A percentile compares a stretch with the other conserved stretches of the same genome.
These are phyloP conservation scores for Kryptopterus vitreolus DNA, from an alignment of 2,797 vertebrate genomes.

Conservation along the genomic window DNA sequence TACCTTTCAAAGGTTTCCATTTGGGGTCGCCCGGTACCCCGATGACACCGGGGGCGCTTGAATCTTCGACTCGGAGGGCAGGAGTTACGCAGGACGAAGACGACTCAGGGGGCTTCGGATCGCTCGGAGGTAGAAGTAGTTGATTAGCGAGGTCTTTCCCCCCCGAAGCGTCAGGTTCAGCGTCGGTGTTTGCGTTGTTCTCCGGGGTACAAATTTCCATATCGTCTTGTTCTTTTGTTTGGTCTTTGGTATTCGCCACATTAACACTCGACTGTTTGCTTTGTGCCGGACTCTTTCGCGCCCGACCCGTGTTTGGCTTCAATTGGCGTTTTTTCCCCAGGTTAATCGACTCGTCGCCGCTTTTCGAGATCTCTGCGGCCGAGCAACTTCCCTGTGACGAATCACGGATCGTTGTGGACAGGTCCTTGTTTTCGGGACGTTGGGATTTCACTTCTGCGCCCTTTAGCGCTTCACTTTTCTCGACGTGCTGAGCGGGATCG, in stretches of 20 bases:
- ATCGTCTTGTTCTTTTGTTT: slow-evolving; percentile 75
- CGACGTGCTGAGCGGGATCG: slow-evolving; percentile 8
- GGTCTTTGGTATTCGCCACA: slow-evolving; percentile 47
- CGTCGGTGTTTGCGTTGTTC: slow-evolving; percentile 65
- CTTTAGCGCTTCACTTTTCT: slow-evolving; percentile 44
- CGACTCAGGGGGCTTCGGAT: slow-evolving; percentile 46
- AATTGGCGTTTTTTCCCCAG: slow-evolving; percentile 54
- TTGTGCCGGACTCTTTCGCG: slow-evolving; percentile 59
- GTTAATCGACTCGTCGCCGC: slow-evolving; percentile 56
- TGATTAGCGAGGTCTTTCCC: slow-evolving; percentile 39
- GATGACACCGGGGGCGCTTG: slow-evolving; percentile 54
- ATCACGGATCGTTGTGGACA: slow-evolving; percentile 55
- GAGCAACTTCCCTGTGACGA: slow-evolving; percentile 55
- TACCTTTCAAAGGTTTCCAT: slow-evolving; percentile 91
- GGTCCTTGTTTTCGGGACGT: slow-evolving; percentile 57
- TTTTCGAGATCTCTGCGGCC: background rate
- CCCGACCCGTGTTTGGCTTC: slow-evolving; percentile 45
- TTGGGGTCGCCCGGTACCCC: slow-evolving; percentile 74
- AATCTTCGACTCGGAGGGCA: slow-evolving; percentile 60
- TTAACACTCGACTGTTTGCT: slow-evolving; percentile 51
- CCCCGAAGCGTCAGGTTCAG: slow-evolving; percentile 58
- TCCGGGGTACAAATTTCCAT: slow-evolving; percentile 91
- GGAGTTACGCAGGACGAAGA: slow-evolving; percentile 34
- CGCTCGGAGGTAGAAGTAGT: slow-evolving; percentile 51
- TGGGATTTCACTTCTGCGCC: slow-evolving; percentile 58